Conservation (phyloP, 1,140 invertebrate species). For the Achatina immaculata region DNA sequence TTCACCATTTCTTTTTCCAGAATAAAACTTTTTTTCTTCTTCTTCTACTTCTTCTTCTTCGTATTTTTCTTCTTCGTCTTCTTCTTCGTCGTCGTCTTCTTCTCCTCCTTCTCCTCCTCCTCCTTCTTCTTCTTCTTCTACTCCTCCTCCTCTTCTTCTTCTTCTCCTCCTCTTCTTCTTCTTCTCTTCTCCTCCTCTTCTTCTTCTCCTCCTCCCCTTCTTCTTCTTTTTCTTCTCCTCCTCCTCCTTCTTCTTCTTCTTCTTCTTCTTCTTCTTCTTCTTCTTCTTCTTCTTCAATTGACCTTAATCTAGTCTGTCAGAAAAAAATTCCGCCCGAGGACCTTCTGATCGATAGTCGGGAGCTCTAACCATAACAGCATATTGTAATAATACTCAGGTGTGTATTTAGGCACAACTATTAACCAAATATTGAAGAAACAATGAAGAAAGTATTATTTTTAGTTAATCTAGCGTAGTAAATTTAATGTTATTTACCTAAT, state of each 20-base stretch:
- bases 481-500: too few species aligned
- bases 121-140: constrained; percentile 12
- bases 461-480: too few species aligned
- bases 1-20: not conserved
- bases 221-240: not conserved
- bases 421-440: too few species aligned
- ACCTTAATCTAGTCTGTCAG: too few species aligned
- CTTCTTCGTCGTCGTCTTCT: not conserved
- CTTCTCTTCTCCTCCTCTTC: not conserved
- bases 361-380: too few species aligned
- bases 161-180: not conserved
- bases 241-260: not conserved
- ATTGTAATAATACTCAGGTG: too few species aligned
- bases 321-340: too few species aligned
- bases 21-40: not conserved
- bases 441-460: too few species aligned
- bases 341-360: too few species aligned
- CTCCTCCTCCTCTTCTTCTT: not conserved
- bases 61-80: not conserved
- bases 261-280: constrained; percentile 2
- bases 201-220: not conserved
- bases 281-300: not conserved
- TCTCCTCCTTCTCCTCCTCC: not conserved
- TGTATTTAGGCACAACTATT: too few species aligned
- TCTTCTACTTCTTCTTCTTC: not conserved